phyloP scores from a whole-genome alignment of 2,113 vertebrate species.

The Clarias magur region DNA sequence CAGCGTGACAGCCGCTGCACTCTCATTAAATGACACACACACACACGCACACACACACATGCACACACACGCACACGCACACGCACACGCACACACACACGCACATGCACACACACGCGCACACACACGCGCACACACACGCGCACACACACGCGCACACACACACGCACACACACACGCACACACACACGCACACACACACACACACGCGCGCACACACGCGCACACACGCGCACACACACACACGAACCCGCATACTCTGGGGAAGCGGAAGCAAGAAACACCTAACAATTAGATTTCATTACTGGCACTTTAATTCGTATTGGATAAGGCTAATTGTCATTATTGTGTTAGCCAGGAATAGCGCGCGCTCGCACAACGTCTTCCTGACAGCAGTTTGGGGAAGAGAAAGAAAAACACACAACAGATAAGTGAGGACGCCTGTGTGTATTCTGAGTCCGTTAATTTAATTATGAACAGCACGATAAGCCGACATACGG shows the following conservation, averaged over 20 bases:
- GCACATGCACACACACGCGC: neutral
- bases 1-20: neutral
- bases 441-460: neutral
- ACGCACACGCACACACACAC: neutral
- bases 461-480: neutral
- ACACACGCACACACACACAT: slow-evolving; percentile 21
- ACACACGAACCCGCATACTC: neutral
- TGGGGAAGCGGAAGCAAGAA: neutral
- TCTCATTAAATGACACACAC: slow-evolving; percentile 10
- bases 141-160: too few species aligned
- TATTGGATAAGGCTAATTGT: slow-evolving; percentile 21
- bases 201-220: too few species aligned
- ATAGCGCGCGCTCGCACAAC: neutral
- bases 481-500: neutral
- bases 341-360: slow-evolving; percentile 1
- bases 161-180: neutral
- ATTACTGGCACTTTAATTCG: slow-evolving; percentile 30
- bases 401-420: neutral
- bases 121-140: neutral
- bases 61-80: slow-evolving; percentile 4
- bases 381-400: neutral
- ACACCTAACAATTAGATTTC: slow-evolving; percentile 30
- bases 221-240: too few species aligned
- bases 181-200: slow-evolving; percentile 5
- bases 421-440: neutral